phyloP scores from a whole-genome alignment of 2,888 invertebrate species.

The Pachycephus smyrnensis region DNA sequence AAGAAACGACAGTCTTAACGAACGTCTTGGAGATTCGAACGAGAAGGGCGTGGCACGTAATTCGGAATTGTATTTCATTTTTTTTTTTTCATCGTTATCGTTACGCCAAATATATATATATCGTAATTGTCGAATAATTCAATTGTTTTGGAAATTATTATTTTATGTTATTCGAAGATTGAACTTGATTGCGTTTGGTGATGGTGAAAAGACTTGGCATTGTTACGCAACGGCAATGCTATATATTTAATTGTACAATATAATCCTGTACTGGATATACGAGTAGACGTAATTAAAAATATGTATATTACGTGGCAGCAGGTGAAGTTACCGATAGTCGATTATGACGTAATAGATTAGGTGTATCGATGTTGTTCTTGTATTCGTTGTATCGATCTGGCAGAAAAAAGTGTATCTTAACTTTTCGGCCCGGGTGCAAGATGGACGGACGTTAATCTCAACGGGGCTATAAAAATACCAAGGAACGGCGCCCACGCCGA shows the following conservation, averaged over 20 bases:
- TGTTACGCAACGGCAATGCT: accelerated
- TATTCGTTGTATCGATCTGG: neutral
- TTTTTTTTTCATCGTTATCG: neutral
- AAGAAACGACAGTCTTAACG: neutral
- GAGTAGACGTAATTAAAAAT: no score
- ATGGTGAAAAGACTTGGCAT: neutral
- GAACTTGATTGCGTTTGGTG: neutral
- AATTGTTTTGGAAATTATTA: neutral
- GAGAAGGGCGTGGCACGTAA: neutral
- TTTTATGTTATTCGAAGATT: neutral
- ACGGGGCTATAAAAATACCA: conserved; percentile 22
- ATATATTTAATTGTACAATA: neutral
- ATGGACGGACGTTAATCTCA: conserved; percentile 25
- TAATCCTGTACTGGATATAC: no score
- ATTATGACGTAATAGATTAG: neutral
- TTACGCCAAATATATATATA: no score
- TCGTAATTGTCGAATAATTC: neutral
- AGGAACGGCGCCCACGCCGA: conserved; percentile 27
- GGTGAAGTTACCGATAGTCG: neutral
- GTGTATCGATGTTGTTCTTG: neutral
- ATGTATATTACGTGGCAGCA: no score
- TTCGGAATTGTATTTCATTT: neutral
- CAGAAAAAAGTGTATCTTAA: neutral
- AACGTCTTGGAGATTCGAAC: neutral
- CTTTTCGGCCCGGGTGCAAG: neutral